These are phyloP conservation scores for Lepus oiostolus DNA, from an alignment of 2,797 vertebrate genomes.

Conservation along the genomic window DNA sequence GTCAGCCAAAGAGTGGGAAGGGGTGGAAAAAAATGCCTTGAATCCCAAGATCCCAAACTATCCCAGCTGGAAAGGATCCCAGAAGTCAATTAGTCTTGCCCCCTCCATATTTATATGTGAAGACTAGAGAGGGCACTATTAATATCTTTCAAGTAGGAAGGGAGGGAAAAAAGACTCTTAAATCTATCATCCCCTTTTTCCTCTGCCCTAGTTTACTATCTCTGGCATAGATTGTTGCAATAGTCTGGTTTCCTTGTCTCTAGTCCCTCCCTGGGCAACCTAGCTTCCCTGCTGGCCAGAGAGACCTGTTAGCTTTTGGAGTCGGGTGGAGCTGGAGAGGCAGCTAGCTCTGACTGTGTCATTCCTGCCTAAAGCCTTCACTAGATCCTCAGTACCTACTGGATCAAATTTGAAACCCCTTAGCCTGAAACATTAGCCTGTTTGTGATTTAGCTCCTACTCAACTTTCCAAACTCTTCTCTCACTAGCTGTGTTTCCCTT, in stretches of 20 bases:
- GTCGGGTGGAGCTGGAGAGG: neutral
- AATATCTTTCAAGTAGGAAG: conserved; percentile 26
- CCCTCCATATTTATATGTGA: conserved; percentile 29
- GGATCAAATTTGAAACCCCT: conserved; percentile 44
- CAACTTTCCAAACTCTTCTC: conserved; percentile 46
- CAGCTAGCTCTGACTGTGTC: conserved; percentile 8
- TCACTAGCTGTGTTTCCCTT: conserved; percentile 20
- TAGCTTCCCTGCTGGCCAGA: neutral
- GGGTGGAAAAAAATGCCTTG: neutral
- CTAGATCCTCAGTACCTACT: neutral
- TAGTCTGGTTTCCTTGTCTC: conserved; percentile 32
- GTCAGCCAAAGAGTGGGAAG: neutral
- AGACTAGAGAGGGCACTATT: conserved; percentile 3
- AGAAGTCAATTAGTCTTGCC: conserved; percentile 19
- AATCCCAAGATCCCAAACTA: neutral
- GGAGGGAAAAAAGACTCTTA: neutral
- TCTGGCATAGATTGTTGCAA: conserved; percentile 29
- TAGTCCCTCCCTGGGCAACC: conserved; percentile 21
- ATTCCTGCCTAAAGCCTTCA: conserved; percentile 28
- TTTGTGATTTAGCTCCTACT: conserved; percentile 30
- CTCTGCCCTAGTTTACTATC: conserved; percentile 56
- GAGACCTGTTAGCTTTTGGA: conserved; percentile 36
- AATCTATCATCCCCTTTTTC: neutral
- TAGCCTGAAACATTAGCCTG: conserved; percentile 29
- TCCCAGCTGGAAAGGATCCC: neutral